Evolutionary conservation across 2,797 vertebrate species (phyloP).

Genomic region (Hoplostethus mediterraneus): DNA sequence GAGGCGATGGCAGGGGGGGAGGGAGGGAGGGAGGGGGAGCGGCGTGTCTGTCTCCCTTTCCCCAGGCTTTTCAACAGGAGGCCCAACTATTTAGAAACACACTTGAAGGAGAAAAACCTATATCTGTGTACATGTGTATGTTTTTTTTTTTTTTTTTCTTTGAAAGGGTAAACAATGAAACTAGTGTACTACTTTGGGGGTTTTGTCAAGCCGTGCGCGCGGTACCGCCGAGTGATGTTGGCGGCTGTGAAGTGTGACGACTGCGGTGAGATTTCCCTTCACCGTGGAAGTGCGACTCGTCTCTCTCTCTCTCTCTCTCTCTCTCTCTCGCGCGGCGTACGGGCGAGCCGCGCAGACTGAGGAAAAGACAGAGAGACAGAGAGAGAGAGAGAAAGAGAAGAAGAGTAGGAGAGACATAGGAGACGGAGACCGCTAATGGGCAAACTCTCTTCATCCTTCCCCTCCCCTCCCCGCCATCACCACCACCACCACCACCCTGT

Average conservation of each 20-base stretch:
- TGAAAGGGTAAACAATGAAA: conserved; percentile 57
- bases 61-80: conserved; percentile 49
- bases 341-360: conserved; percentile 78
- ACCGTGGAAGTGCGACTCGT: conserved; percentile 55
- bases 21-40: conserved; percentile 50
- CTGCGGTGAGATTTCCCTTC: conserved; percentile 60
- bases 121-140: conserved; percentile 52
- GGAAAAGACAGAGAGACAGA: conserved; percentile 78
- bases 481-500: conserved; percentile 78
- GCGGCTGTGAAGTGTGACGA: conserved; percentile 58
- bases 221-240: conserved; percentile 71
- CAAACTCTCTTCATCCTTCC: conserved; percentile 88
- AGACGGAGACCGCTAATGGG: conserved; percentile 90
- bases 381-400: conserved; percentile 79
- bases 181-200: conserved; percentile 52
- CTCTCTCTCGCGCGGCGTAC: conserved; percentile 45
- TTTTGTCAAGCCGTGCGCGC: conserved; percentile 22
- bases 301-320: no score
- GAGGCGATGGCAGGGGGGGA: conserved; percentile 45
- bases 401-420: conserved; percentile 83
- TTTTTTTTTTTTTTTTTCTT: conserved; percentile 7
- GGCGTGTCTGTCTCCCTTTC: conserved; percentile 43
- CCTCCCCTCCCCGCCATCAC: conserved; percentile 43
- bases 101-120: conserved; percentile 69
- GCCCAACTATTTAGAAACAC: conserved; percentile 33